Percentiles rank a stretch among this genome's conserved stretches.
These are phyloP conservation scores for Xyrichtys novacula DNA, from an alignment of 2,797 vertebrate genomes.

Conservation along the genomic window DNA sequence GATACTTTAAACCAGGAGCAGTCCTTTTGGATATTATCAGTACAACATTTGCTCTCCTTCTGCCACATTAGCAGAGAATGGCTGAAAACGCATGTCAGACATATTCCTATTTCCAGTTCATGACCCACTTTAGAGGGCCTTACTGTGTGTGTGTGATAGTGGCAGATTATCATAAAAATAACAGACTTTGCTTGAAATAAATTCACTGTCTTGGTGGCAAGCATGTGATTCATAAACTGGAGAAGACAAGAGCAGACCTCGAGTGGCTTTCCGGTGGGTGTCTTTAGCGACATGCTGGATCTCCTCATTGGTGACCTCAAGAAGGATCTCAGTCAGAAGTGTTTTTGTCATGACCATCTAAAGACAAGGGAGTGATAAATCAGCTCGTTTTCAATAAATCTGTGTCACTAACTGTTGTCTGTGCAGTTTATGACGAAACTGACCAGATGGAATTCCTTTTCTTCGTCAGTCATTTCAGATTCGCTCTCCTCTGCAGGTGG, in stretches of 20 bases:
- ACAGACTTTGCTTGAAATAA: slow-evolving; percentile 58
- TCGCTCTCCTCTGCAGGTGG: slow-evolving; percentile 94
- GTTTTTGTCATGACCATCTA: slow-evolving; percentile 98
- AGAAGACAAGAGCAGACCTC: slow-evolving; percentile 89
- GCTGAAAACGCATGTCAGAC: slow-evolving; percentile 60
- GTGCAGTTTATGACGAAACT: slow-evolving; percentile 45
- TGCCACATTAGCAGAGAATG: slow-evolving; percentile 84
- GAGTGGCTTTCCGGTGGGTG: slow-evolving; percentile 95
- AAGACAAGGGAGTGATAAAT: background rate
- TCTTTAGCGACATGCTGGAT: slow-evolving; percentile 95
- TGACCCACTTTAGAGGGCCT: slow-evolving; percentile 47
- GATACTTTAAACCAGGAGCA: slow-evolving; percentile 42
- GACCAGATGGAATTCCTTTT: slow-evolving; percentile 97
- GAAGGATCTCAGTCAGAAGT: slow-evolving; percentile 96
- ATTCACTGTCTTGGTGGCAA: slow-evolving; percentile 61
- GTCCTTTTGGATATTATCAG: slow-evolving; percentile 42
- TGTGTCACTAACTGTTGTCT: background rate
- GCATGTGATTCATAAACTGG: slow-evolving; percentile 67
- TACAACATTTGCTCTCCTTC: slow-evolving; percentile 60
- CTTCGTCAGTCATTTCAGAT: slow-evolving; percentile 98
- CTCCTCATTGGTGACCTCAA: slow-evolving; percentile 98
- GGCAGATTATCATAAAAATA: slow-evolving; percentile 33
- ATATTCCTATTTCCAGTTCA: slow-evolving; percentile 45
- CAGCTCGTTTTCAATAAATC: background rate
- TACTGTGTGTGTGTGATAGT: slow-evolving; percentile 14